Evolutionary conservation across 2,888 invertebrate species (phyloP).

Genomic region (Tortricodes alternella): DNA sequence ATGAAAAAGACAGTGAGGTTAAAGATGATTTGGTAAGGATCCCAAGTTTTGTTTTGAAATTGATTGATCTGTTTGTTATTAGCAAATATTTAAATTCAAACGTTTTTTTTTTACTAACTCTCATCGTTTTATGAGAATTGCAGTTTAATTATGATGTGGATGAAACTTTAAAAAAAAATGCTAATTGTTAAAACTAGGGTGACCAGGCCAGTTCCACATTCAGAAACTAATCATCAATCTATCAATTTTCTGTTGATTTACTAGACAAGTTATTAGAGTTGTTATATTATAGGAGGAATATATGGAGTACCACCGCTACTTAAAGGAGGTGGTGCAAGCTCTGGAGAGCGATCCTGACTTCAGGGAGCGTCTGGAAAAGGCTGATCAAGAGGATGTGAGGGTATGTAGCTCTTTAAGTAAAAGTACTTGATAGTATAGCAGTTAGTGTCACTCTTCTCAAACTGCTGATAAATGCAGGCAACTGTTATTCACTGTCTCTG

Average conservation of each 20-base stretch:
- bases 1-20: constrained; percentile 70
- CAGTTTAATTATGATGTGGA: no score
- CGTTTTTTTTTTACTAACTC: no score
- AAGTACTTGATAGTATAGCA: not conserved
- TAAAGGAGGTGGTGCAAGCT: constrained; percentile 94
- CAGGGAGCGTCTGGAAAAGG: constrained; percentile 90
- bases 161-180: no score
- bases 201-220: no score
- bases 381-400: constrained; percentile 89
- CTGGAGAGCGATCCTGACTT: constrained; percentile 95
- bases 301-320: constrained; percentile 93
- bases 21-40: constrained; percentile 73
- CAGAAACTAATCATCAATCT: no score
- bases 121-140: no score
- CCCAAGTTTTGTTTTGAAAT: not conserved
- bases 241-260: no score
- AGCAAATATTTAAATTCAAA: no score
- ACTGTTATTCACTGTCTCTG: no score
- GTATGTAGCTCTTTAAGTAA: not conserved
- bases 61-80: constrained; percentile 7
- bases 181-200: no score
- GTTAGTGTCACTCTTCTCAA: no score
- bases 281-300: constrained; percentile 66
- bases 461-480: no score
- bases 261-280: not conserved